phyloP scores from a whole-genome alignment of 2,113 vertebrate species.

The Leiothrix lutea region DNA sequence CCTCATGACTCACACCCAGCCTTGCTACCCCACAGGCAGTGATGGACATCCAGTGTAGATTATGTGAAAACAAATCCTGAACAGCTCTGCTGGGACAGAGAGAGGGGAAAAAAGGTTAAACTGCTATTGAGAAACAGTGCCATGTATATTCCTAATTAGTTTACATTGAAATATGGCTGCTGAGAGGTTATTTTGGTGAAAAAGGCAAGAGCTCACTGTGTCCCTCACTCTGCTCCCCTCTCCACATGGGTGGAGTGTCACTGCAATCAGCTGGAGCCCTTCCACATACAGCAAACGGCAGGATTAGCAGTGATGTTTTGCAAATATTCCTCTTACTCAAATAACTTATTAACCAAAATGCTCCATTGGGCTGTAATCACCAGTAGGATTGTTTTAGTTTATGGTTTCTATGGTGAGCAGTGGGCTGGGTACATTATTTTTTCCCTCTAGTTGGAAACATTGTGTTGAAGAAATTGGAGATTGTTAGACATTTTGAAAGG shows the following conservation, averaged over 20 bases:
- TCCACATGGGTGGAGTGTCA: neutral
- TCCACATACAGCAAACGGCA: neutral
- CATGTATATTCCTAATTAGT: neutral
- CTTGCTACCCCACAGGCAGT: neutral
- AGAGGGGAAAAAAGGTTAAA: neutral
- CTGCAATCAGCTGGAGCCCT: neutral
- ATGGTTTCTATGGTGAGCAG: slow-evolving; percentile 30
- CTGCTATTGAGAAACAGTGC: neutral
- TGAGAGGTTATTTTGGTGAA: neutral
- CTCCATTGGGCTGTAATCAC: neutral
- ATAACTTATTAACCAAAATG: slow-evolving; percentile 17
- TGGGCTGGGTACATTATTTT: neutral
- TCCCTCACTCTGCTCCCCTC: neutral
- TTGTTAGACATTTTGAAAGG: neutral
- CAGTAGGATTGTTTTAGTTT: slow-evolving; percentile 5
- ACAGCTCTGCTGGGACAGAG: neutral
- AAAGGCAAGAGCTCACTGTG: neutral
- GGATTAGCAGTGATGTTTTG: slow-evolving; percentile 11
- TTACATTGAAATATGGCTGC: neutral
- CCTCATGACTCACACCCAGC: neutral
- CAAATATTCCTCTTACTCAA: slow-evolving; percentile 33
- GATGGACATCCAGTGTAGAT: neutral
- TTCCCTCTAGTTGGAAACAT: neutral
- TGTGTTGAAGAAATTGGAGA: neutral
- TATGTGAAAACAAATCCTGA: neutral